phyloP scores from a whole-genome alignment of 2,113 vertebrate genomes.

The Zosterops hypoxanthus region DNA sequence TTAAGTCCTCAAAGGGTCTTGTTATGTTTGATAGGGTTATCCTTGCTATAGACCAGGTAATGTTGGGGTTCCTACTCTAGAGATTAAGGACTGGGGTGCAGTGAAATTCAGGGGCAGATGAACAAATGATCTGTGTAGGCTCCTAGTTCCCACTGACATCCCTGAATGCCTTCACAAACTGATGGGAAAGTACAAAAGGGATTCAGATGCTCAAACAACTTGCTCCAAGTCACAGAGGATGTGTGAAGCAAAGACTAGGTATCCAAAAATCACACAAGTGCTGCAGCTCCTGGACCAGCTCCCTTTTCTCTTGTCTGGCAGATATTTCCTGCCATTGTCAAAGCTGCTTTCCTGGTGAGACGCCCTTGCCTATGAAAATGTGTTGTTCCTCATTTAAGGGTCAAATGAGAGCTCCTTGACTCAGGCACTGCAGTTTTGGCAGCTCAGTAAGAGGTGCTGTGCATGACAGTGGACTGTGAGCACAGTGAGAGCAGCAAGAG shows the following conservation, averaged over 20 bases:
- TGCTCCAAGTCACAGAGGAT: neutral
- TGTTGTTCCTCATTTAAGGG: neutral
- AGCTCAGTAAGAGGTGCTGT: neutral
- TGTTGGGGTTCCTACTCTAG: neutral
- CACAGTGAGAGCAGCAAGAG: neutral
- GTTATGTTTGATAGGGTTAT: neutral
- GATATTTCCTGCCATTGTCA: conserved; percentile 34
- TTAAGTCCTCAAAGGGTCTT: neutral
- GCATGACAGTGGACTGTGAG: neutral
- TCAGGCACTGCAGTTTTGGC: neutral
- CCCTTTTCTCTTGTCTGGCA: neutral
- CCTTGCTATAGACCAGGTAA: neutral
- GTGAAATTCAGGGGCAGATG: neutral
- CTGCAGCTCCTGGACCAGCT: neutral
- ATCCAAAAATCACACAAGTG: neutral
- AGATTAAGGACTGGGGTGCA: neutral
- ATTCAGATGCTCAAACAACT: neutral
- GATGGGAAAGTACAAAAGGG: neutral
- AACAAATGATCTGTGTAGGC: neutral
- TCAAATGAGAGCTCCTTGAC: neutral
- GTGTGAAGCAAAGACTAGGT: neutral
- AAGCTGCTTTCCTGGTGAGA: conserved; percentile 6
- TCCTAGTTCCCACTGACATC: neutral
- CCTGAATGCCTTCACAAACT: neutral
- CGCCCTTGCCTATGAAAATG: neutral